Conservation (phyloP, 2,797 vertebrate species). For the Lithobates sylvaticus region DNA sequence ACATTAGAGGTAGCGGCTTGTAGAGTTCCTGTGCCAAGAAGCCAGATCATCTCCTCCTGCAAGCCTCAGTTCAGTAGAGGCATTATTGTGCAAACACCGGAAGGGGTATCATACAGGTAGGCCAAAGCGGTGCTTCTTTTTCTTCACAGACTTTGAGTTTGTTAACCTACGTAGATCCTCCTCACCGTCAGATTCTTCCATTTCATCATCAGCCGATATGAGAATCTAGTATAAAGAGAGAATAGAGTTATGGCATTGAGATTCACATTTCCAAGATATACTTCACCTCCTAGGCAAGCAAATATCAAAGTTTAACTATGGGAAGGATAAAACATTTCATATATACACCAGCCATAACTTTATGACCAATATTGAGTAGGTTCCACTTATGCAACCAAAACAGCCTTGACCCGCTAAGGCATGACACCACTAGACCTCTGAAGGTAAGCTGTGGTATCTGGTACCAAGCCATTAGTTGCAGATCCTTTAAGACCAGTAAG, state of each 20-base stretch:
- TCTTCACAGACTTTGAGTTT: slow-evolving; percentile 89
- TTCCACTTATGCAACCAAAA: too few species aligned
- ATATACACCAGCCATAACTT: too few species aligned
- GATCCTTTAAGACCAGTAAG: too few species aligned
- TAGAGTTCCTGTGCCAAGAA: slow-evolving; percentile 31
- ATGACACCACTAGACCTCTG: too few species aligned
- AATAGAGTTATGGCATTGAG: background rate
- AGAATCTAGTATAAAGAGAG: slow-evolving; percentile 82
- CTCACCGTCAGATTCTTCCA: slow-evolving; percentile 93
- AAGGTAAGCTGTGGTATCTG: too few species aligned
- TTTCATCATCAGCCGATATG: slow-evolving; percentile 96
- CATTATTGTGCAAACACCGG: slow-evolving; percentile 6
- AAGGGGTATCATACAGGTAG: slow-evolving; percentile 88
- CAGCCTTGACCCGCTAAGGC: too few species aligned
- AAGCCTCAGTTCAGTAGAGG: slow-evolving; percentile 9
- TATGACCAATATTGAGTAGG: too few species aligned
- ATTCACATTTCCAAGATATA: background rate
- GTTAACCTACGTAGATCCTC: slow-evolving; percentile 89
- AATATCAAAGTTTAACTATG: too few species aligned
- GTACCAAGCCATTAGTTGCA: too few species aligned
- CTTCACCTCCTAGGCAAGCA: background rate
- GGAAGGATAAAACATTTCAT: too few species aligned
- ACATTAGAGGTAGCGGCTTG: slow-evolving; percentile 32
- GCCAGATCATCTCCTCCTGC: slow-evolving; percentile 28
- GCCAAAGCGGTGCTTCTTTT: slow-evolving; percentile 93